Conservation (phyloP, 2,797 vertebrate genomes). For the Propithecus deckenii region DNA sequence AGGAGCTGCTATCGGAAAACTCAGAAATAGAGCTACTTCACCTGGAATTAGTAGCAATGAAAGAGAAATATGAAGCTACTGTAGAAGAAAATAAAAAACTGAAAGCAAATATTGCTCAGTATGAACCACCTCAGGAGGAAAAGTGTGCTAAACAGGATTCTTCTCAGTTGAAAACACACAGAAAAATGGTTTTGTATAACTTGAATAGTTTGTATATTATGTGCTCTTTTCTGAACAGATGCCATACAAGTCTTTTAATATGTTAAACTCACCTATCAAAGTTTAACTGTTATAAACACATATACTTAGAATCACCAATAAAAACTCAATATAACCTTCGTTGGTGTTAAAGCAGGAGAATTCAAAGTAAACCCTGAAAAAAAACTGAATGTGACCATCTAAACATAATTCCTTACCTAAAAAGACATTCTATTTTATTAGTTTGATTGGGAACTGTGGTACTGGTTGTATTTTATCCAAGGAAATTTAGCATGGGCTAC, state of each 20-base stretch:
- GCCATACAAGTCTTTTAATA: slow-evolving; percentile 65
- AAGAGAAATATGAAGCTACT: slow-evolving; percentile 88
- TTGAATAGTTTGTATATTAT: slow-evolving; percentile 70
- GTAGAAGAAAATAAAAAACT: slow-evolving; percentile 83
- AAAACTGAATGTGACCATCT: slow-evolving; percentile 38
- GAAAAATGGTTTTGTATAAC: background rate
- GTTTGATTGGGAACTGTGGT: slow-evolving; percentile 31
- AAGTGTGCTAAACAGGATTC: slow-evolving; percentile 85
- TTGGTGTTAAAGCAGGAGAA: slow-evolving; percentile 65
- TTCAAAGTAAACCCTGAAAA: slow-evolving; percentile 55
- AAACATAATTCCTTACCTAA: slow-evolving; percentile 20
- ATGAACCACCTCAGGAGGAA: slow-evolving; percentile 87
- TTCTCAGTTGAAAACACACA: slow-evolving; percentile 66
- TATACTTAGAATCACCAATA: background rate
- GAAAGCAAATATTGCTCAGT: slow-evolving; percentile 91
- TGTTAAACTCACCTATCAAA: background rate
- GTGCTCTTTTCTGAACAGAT: slow-evolving; percentile 68
- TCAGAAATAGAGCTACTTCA: slow-evolving; percentile 89
- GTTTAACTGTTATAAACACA: background rate
- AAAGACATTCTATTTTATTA: slow-evolving; percentile 36
- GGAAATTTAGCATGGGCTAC: slow-evolving; percentile 14
- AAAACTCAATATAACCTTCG: background rate
- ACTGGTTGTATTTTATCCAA: slow-evolving; percentile 41
- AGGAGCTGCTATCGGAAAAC: slow-evolving; percentile 87
- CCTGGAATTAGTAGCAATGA: slow-evolving; percentile 90